Percentiles rank a stretch among this genome's conserved stretches.
These are phyloP conservation scores for Clusia tigrina DNA, from an alignment of 2,888 invertebrate genomes.

Conservation along the genomic window DNA sequence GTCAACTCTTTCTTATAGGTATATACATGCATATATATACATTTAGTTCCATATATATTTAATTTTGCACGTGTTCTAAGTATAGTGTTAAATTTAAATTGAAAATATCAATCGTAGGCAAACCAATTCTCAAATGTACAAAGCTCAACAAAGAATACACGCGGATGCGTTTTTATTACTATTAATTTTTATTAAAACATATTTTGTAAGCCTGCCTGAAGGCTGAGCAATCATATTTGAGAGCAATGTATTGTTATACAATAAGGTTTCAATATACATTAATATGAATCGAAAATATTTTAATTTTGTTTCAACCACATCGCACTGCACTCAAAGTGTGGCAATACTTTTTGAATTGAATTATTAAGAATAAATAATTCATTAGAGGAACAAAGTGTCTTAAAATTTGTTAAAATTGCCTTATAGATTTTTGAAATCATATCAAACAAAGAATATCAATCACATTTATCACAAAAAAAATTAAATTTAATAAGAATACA, in stretches of 20 bases:
- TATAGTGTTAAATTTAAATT: neutral
- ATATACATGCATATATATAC: neutral
- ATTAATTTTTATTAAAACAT: neutral
- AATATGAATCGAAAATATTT: too few species aligned
- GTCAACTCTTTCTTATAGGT: neutral
- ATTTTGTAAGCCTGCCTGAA: too few species aligned
- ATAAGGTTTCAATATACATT: neutral
- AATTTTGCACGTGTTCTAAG: neutral
- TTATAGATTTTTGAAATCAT: constrained; percentile 59
- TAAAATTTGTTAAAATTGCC: constrained; percentile 44
- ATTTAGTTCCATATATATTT: too few species aligned
- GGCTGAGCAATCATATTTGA: too few species aligned
- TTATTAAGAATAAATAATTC: constrained; percentile 25
- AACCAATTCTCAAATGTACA: constrained; percentile 21
- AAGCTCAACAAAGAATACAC: constrained; percentile 15
- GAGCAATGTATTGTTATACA: too few species aligned
- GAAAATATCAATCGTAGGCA: constrained; percentile 9
- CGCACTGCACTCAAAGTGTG: constrained; percentile 30
- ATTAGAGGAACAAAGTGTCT: constrained; percentile 38
- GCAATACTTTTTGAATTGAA: constrained; percentile 15
- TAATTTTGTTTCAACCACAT: neutral
- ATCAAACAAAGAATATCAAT: neutral
- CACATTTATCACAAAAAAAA: too few species aligned
- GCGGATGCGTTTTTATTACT: neutral
- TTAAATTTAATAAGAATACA: too few species aligned